Percentiles rank a stretch among this genome's conserved stretches.
phyloP scores from a whole-genome alignment of 2,113 vertebrate species.

The Vimba vimba region DNA sequence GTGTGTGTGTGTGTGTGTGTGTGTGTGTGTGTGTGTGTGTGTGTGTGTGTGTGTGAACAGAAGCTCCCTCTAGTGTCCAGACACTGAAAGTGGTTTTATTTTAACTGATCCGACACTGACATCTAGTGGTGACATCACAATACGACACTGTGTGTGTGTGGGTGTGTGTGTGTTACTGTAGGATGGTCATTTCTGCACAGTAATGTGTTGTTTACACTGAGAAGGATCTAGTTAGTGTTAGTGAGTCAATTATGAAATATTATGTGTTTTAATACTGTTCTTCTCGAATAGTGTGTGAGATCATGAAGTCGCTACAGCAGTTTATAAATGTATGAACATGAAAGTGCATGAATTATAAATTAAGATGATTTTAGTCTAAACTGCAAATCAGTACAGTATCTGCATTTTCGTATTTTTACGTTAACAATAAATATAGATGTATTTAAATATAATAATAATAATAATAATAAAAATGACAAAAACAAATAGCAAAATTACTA shows the following conservation, averaged over 20 bases:
- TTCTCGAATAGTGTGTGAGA: neutral
- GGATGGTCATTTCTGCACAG: neutral
- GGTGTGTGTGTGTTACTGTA: no score
- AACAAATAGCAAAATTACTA: neutral
- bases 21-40: no score
- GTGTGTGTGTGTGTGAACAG: neutral
- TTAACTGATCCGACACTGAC: conserved; percentile 24
- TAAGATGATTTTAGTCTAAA: no score
- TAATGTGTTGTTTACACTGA: neutral
- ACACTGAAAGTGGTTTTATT: neutral
- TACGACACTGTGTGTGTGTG: neutral
- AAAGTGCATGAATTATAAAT: no score
- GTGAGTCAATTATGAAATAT: no score
- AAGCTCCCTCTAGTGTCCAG: conserved; percentile 60
- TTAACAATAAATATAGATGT: neutral
- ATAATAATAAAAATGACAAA: neutral
- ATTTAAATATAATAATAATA: neutral
- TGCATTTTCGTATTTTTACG: no score
- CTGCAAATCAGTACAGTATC: no score
- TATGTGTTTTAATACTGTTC: neutral
- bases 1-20: no score
- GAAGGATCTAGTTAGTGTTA: neutral
- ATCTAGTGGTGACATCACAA: conserved; percentile 40
- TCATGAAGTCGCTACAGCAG: neutral
- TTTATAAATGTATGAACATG: no score